Evolutionary conservation across 2,113 vertebrate genomes (phyloP), one percentile per base, ranked within the genome.

Genomic region (Rhinogobius similis): DNA sequence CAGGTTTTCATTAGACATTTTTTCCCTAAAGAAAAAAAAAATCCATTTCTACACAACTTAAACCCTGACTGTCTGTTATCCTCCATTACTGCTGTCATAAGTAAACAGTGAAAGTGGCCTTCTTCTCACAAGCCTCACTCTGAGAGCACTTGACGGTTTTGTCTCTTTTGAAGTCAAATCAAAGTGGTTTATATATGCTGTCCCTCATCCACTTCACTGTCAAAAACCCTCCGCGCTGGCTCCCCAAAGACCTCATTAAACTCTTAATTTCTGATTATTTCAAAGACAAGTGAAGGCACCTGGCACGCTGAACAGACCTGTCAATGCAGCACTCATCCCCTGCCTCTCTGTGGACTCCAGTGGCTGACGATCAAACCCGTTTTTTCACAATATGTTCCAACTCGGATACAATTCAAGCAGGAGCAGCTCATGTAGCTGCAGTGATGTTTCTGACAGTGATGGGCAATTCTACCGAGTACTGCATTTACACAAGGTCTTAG

Each of bases 191-290:
- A 61, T 24, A 72, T 62, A 66, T 78, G 72, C 72, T 70, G 73
- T 86, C 76, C 74, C 81, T 78, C 78, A 74, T 73, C 80, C 79
- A 70, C 81, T 65, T 77, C 70, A 68, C 67, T 81, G 85, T 82
- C 84, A 86, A 76, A 77, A 78, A 79, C 65, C 39, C 72, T 82
- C 75, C 71, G 62, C 66, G 9, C 55, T 0, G 44, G 73, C 70
- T 90, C 90, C 88, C 87, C 27, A 44, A 75, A 83, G 90, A 84
- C 77, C 89, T 91, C 84, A 92, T 89, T 89, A 89, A 86, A 80
- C 67, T 77, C 66, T 88, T 91, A 84, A 92, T 90, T 89, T 87
- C 69, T 78, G 87, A 87, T 91, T 82, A 89, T 89, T 90, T 83
- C 77, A 76, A 86, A 90, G 87, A 90, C 87, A 87, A 86, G 89